Conservation (phyloP, 2,113 vertebrate species). For the Nannobrachium achirus region DNA sequence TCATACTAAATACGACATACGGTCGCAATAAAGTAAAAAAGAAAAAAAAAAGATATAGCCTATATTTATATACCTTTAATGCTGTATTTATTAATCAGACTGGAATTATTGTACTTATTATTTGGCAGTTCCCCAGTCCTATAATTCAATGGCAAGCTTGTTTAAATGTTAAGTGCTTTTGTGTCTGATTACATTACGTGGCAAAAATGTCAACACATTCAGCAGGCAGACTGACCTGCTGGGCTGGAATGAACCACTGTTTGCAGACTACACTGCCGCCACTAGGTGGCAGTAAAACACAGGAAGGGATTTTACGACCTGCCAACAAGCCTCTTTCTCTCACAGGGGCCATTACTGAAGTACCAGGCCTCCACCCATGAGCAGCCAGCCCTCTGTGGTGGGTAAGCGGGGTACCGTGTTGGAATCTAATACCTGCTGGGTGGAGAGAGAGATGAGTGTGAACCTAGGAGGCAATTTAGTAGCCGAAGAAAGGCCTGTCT, state of each 20-base stretch:
- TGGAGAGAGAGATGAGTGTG: slow-evolving; percentile 22
- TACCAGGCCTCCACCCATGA: slow-evolving; percentile 8
- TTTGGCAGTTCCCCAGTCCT: slow-evolving; percentile 28
- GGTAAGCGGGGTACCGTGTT: slow-evolving; percentile 17
- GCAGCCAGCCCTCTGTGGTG: neutral
- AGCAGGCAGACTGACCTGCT: slow-evolving; percentile 57
- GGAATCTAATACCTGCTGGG: slow-evolving; percentile 35
- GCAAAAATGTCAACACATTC: slow-evolving; percentile 68
- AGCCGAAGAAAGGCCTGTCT: neutral
- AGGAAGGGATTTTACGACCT: neutral
- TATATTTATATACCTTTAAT: too few species aligned
- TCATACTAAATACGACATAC: too few species aligned
- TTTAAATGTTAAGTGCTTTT: slow-evolving; percentile 53
- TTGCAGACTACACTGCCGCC: slow-evolving; percentile 22
- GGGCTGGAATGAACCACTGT: neutral
- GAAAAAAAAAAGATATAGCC: too few species aligned
- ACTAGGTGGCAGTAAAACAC: slow-evolving; percentile 57
- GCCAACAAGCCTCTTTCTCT: neutral
- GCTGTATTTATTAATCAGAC: neutral
- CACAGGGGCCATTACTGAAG: slow-evolving; percentile 13
- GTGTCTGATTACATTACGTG: slow-evolving; percentile 64
- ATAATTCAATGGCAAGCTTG: slow-evolving; percentile 49
- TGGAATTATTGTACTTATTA: slow-evolving; percentile 1
- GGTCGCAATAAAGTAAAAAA: too few species aligned
- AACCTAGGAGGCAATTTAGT: slow-evolving; percentile 12